Evolutionary conservation across 2,113 vertebrate species (phyloP).

Genomic region (Bombycilla garrulus): DNA sequence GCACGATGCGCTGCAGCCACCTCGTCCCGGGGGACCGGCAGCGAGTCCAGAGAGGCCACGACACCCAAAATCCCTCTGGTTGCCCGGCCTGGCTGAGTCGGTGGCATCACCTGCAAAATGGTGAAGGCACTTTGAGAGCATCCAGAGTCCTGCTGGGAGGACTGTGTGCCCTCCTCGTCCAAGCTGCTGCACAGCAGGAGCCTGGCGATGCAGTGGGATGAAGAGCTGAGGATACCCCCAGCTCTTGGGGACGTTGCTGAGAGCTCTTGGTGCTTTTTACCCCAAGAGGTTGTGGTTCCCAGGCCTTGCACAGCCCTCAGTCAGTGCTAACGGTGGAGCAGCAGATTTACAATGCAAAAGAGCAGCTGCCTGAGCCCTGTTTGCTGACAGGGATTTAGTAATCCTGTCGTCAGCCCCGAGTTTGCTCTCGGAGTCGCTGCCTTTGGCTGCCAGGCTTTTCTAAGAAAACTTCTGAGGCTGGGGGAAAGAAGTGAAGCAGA

Average conservation of each 20-base stretch:
- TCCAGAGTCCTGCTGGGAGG: not conserved
- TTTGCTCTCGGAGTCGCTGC: not conserved
- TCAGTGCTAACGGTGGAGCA: not conserved
- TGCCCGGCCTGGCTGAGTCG: not conserved
- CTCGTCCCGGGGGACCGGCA: not conserved
- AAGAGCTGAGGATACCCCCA: not conserved
- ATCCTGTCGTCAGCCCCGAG: not conserved
- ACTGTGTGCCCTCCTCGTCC: not conserved
- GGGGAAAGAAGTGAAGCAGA: not conserved
- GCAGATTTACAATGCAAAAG: not conserved
- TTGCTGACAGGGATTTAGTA: not conserved
- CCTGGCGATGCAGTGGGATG: fast-evolving
- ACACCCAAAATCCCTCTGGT: not conserved
- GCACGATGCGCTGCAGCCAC: slow-evolving; percentile 26
- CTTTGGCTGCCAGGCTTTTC: not conserved
- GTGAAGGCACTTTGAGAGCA: not conserved
- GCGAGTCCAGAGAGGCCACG: fast-evolving
- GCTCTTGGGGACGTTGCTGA: fast-evolving
- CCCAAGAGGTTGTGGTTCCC: fast-evolving
- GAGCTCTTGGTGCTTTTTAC: not conserved
- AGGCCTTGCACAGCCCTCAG: not conserved
- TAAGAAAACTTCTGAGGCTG: not conserved
- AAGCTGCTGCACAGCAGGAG: not conserved
- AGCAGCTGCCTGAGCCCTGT: not conserved
- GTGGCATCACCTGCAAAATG: not conserved